Evolutionary conservation across 2,113 vertebrate species (phyloP).

Genomic region (Vombatus ursinus): DNA sequence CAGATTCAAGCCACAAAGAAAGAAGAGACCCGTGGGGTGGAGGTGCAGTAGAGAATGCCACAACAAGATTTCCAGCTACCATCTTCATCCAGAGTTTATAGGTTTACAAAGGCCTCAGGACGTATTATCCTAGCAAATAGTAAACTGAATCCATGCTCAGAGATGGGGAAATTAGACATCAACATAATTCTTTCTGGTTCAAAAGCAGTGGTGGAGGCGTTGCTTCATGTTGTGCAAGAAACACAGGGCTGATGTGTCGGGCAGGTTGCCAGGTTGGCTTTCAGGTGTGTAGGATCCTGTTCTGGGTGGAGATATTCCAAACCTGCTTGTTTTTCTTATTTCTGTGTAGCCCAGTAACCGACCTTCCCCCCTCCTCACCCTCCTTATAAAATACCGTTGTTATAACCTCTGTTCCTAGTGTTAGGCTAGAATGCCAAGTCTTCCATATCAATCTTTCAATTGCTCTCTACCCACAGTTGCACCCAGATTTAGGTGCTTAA

Average conservation of each 20-base stretch:
- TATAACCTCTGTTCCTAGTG: background rate
- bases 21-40: background rate
- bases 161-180: background rate
- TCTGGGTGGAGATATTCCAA: slow-evolving; percentile 64
- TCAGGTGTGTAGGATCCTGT: slow-evolving; percentile 57
- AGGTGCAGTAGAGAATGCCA: background rate
- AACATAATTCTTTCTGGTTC: background rate
- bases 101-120: background rate
- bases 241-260: background rate
- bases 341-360: slow-evolving; percentile 44
- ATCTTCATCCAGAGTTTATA: background rate
- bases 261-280: slow-evolving; percentile 45
- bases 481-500: background rate
- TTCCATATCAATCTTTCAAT: background rate
- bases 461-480: background rate
- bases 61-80: background rate
- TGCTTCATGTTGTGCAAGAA: slow-evolving; percentile 6
- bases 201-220: slow-evolving; percentile 1
- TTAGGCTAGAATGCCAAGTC: background rate
- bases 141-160: background rate
- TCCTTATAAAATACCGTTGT: background rate
- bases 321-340: slow-evolving; percentile 64
- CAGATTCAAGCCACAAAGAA: slow-evolving; percentile 29
- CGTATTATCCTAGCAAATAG: background rate
- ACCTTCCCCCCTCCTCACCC: background rate